Evolutionary conservation across 2,113 vertebrate species (phyloP).

Genomic region (Micronycteris hirsuta): DNA sequence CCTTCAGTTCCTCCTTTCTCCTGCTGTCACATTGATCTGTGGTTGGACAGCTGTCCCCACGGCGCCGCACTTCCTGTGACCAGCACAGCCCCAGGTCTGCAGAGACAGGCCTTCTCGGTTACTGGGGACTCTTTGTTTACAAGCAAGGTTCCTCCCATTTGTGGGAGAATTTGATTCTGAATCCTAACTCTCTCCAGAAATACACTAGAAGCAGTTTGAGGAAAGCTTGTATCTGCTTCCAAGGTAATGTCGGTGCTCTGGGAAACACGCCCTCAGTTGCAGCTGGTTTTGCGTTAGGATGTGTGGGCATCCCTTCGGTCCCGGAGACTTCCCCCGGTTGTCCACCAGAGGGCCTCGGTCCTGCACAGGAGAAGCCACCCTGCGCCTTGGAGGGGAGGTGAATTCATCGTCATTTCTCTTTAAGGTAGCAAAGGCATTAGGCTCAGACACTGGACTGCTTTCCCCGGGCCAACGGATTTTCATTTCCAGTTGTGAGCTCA

Average conservation of each 20-base stretch:
- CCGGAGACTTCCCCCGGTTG: background rate
- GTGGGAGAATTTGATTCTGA: background rate
- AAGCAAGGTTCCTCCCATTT: background rate
- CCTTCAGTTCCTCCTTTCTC: too few species aligned
- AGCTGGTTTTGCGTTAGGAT: background rate
- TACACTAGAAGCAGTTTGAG: background rate
- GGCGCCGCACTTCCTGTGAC: background rate
- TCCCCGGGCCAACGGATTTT: background rate
- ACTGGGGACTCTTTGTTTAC: background rate
- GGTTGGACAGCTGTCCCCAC: background rate
- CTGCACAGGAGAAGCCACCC: background rate
- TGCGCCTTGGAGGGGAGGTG: background rate
- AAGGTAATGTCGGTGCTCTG: background rate
- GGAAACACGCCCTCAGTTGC: background rate
- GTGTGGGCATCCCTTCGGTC: background rate
- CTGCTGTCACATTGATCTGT: background rate
- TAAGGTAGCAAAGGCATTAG: background rate
- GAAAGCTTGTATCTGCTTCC: background rate
- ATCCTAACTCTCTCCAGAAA: background rate
- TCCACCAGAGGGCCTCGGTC: slow-evolving; percentile 66
- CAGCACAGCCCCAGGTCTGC: background rate
- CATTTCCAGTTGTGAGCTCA: background rate
- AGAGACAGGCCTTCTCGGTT: background rate
- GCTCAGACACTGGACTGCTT: background rate
- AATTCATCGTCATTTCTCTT: background rate